A percentile compares a stretch with the other conserved stretches of the same genome.
These are phyloP conservation scores for Zaprionus camerounensis DNA, from an alignment of 1,140 invertebrate species.

Conservation along the genomic window DNA sequence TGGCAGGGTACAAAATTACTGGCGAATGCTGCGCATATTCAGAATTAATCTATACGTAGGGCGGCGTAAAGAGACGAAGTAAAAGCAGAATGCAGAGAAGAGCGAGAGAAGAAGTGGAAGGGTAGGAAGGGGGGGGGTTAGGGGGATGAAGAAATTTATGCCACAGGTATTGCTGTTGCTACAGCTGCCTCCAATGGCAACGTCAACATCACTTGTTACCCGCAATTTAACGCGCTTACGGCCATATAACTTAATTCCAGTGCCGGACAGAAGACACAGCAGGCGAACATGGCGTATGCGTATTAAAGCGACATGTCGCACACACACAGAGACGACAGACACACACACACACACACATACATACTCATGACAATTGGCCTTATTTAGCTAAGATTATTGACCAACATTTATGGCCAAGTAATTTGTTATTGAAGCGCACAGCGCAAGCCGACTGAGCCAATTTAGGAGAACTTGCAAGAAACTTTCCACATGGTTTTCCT, in stretches of 20 bases:
- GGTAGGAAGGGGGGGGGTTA: too few relatives aligned
- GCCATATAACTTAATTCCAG: slow-evolving; percentile 42
- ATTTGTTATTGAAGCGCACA: slow-evolving; percentile 3
- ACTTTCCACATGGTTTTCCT: slow-evolving; percentile 10
- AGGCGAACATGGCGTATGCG: slow-evolving; percentile 33
- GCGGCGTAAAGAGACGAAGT: slow-evolving; percentile 49
- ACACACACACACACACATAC: neutral
- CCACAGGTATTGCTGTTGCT: slow-evolving; percentile 61
- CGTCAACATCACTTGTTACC: slow-evolving; percentile 36
- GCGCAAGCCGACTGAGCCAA: slow-evolving; percentile 6
- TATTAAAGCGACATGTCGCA: slow-evolving; percentile 20
- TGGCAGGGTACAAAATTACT: slow-evolving; percentile 44
- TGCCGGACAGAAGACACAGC: neutral
- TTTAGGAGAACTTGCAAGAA: slow-evolving; percentile 12
- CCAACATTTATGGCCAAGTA: slow-evolving; percentile 33
- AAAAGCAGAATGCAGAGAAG: neutral
- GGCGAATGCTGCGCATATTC: slow-evolving; percentile 74
- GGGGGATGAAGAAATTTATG: slow-evolving; percentile 52
- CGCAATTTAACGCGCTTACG: slow-evolving; percentile 65
- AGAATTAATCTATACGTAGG: slow-evolving; percentile 72
- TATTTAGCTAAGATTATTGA: slow-evolving; percentile 15
- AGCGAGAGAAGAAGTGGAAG: neutral
- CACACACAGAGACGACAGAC: neutral
- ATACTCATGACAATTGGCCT: slow-evolving; percentile 15
- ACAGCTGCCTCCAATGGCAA: neutral